Base-by-base conservation (phyloP, 2,797 vertebrate genomes). In the Sebastes matsubarae region DNA sequence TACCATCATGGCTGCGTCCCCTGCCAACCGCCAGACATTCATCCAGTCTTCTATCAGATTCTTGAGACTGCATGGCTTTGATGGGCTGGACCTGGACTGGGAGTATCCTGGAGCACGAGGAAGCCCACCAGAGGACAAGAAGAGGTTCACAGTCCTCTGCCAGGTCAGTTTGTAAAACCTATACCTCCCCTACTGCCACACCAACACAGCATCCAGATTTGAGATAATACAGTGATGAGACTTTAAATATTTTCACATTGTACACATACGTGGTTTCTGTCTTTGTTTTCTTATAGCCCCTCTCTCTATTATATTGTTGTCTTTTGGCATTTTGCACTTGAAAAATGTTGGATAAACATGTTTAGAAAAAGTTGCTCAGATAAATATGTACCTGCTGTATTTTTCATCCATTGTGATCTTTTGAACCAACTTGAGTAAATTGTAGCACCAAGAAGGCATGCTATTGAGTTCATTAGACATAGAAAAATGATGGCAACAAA, bases 11-110 rank as follows among this genome's bases (percentile, higher is more conserved):
- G 89, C 90, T 57, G 92, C 96, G 52, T 84, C 91, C 0, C 3
- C 80, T 7, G 71, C 22, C 75, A 96, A 90, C 85, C 92, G 95
- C 13, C 68, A 90, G 63, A 95, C 3, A 3, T 97, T 97, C 72
- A 96, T 97, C 80, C 83, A 83, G 64, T 97, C 97, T 0, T 91
- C 93, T 2, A 91, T 96, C 58, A 63, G 2, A 3, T 91, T 96
- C 88, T 91, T 97, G 79, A 93, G 96, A 71, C 72, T 5, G 5
- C 78, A 96, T 11, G 87, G 84, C 4, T 97, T 97, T 59, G 96
- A 97, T 27, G 96, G 96, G 1, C 90, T 97, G 59, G 96, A 97
- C 63, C 86, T 97, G 68, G 96, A 96, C 89, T 97, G 96, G 95
- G 92, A 97, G 85, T 97, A 96, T 81, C 97, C 96, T 10, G 96